These are phyloP conservation scores for Helicoverpa zea DNA, from an alignment of 1,140 invertebrate genomes.

Conservation along the genomic window DNA sequence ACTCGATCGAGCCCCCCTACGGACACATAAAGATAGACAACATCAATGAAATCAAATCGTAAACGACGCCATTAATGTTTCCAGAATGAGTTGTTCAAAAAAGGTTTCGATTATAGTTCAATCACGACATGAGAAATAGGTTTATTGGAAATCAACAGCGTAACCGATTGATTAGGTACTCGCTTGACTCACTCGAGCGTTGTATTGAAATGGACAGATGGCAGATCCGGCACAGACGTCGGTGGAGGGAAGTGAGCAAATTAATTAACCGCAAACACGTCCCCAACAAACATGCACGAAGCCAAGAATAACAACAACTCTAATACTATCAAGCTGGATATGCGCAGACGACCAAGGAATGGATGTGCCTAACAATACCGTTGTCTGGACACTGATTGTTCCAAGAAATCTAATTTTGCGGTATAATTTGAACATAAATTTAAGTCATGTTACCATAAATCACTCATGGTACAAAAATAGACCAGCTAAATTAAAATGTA, in stretches of 20 bases:
- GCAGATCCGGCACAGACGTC: constrained; percentile 53
- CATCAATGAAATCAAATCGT: constrained; percentile 22
- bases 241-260: constrained; percentile 58
- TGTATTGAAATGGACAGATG: constrained; percentile 65
- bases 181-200: constrained; percentile 57
- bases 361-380: constrained; percentile 18
- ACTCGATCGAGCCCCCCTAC: constrained; percentile 3
- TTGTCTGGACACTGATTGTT: constrained; percentile 25
- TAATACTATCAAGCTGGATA: neutral
- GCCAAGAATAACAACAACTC: constrained; percentile 37
- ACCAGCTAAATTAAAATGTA: constrained; percentile 32
- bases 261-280: constrained; percentile 65
- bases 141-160: constrained; percentile 57
- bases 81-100: constrained; percentile 28
- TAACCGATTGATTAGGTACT: constrained; percentile 65
- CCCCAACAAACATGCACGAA: constrained; percentile 23
- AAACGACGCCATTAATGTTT: constrained; percentile 35
- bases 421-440: constrained; percentile 57
- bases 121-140: constrained; percentile 57
- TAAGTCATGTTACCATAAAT: constrained; percentile 51
- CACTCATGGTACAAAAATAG: constrained; percentile 49
- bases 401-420: constrained; percentile 49
- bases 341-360: neutral
- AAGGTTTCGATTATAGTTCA: constrained; percentile 57
- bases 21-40: constrained; percentile 36